Evolutionary conservation across 1,140 invertebrate genomes (phyloP), one percentile per base, ranked within the genome.

Genomic region (Drosophila triauraria): DNA sequence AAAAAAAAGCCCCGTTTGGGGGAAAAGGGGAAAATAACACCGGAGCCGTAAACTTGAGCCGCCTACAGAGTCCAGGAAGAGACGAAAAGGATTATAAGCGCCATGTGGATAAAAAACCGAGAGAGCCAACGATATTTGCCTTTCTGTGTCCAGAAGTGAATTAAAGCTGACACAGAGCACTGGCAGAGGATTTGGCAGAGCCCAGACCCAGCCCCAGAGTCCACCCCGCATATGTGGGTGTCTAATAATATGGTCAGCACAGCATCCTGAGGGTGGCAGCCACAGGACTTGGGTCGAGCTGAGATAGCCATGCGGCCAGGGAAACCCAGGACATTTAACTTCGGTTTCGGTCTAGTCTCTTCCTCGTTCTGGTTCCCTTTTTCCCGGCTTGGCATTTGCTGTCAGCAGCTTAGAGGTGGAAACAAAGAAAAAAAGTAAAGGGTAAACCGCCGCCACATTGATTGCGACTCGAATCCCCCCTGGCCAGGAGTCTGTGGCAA

Each of bases 51-150:
- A 86, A 83, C 80, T 77, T 80, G 67, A 88, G 80, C 67, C 56
- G 46, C 62, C 78, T 61, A 63, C 64, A 44, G 63, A 77, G 75
- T 54, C 53, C 54, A 48, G 50, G 44, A 13, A 17, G 54, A 59
- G 78, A 63, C 61, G 62, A 81, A 84, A 86, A 78, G 79, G 75
- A 87, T 87, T 87, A 86, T 82, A 79, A 82, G 65, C 75, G 75
- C 63, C 32, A 67, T 63, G 69, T 72, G 64, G 42, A 75, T 57
- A 82, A 65, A 82, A 64, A 63, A 75, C 32, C 56, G 47, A 44
- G 40, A 30, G 17, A 53, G 67, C 15, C 30, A 64, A 76, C 48
- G 70, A 75, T 67, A 68, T 64, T 65, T 74, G 68, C 48, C 32
- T 74, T 56, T 60, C 71, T 51, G 42, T 48, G 32, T 74, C 48